Evolutionary conservation across 2,797 vertebrate species (phyloP), one percentile per base, ranked within the genome.

Genomic region (Sebastes baramenuke): DNA sequence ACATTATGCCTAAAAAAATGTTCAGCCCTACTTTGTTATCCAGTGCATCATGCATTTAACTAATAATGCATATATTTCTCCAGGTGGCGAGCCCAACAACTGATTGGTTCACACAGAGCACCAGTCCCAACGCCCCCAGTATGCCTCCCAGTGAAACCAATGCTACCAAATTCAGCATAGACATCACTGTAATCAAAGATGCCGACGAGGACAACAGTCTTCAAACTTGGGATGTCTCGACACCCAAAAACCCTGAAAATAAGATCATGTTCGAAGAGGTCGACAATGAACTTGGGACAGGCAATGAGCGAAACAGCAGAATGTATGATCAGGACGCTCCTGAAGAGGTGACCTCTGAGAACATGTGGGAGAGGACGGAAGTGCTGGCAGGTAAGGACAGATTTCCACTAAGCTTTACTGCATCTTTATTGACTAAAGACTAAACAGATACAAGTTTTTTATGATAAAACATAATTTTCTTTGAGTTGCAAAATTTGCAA

Each of bases 281-380:
- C 1, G 52, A 79, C 3, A 82, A 86, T 34, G 80, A 80, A 2
- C 6, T 79, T 62, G 0, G 32, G 54, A 8, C 2, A 18, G 27
- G 6, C 8, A 59, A 25, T 5, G 83, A 20, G 16, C 18, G 0
- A 27, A 61, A 27, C 4, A 52, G 71, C 30, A 81, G n/a, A 32
- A 52, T 62, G 78, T 91, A 27, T 8, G 89, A 93, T 1, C 46
- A 81, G 0, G 93, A 94, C 0, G 72, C 93, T 59, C 94, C 95
- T 20, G 92, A 96, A 1, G 94, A 96, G 87, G 97, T 98, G 75
- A 96, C 95, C 75, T 96, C 97, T 46, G 98, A 99, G 95, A 99
- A 96, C 83, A 92, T 99, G 74, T 98, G 98, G 94, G 97, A 99
- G 94, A 96, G 97, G 92, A 99, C 97, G 36, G 98, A 99, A 87